These are phyloP conservation scores for Leptopilina myrica DNA, from an alignment of 2,888 invertebrate genomes.

Conservation along the genomic window DNA sequence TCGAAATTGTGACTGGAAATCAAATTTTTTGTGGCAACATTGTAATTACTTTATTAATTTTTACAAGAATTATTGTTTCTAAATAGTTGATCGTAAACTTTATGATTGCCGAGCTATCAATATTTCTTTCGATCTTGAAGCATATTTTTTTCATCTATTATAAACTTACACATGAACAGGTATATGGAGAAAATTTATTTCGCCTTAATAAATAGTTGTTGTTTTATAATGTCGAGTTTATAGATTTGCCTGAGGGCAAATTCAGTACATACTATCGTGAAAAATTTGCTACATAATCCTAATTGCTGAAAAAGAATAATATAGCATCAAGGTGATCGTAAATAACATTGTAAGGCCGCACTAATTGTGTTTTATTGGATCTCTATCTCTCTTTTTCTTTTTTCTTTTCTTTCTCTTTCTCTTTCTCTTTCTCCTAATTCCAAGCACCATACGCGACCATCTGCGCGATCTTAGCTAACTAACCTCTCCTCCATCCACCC, in stretches of 20 bases:
- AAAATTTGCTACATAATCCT: slow-evolving; percentile 34
- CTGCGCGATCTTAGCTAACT: slow-evolving; percentile 64
- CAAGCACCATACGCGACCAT: slow-evolving; percentile 59
- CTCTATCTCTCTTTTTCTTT: slow-evolving; percentile 54
- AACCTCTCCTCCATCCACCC: slow-evolving; percentile 58
- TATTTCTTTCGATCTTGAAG: too few species aligned
- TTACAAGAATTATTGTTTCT: too few species aligned
- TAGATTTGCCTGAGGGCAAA: slow-evolving; percentile 23
- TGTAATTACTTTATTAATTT: too few species aligned
- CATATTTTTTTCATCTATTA: neutral
- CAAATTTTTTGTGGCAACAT: too few species aligned
- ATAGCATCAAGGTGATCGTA: slow-evolving; percentile 61
- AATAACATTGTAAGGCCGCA: slow-evolving; percentile 68
- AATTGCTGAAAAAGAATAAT: slow-evolving; percentile 56
- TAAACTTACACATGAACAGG: neutral
- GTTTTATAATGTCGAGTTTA: neutral
- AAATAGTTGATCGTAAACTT: too few species aligned
- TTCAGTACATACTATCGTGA: slow-evolving; percentile 7
- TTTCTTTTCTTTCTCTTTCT: too few species aligned
- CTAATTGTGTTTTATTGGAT: slow-evolving; percentile 76
- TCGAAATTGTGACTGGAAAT: too few species aligned
- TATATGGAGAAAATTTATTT: neutral
- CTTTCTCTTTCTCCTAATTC: slow-evolving; percentile 50
- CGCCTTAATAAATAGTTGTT: neutral
- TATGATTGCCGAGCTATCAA: too few species aligned